Evolutionary conservation across 2,888 invertebrate genomes (phyloP).

Genomic region (Ommatoiulus sabulosus): DNA sequence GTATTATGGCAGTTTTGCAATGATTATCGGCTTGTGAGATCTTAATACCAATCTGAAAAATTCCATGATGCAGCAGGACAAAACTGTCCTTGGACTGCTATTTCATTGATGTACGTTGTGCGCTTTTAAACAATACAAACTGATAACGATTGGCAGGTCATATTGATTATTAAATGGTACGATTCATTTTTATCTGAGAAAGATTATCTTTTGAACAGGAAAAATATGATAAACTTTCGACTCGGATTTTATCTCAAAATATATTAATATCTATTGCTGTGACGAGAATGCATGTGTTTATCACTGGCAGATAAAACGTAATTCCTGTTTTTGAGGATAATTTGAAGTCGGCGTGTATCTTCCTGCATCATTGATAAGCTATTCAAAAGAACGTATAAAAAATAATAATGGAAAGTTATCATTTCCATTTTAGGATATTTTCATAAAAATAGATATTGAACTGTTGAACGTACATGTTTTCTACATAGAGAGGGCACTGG

Average conservation of each 20-base stretch:
- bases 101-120: background rate
- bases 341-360: background rate
- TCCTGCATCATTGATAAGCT: background rate
- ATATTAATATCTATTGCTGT: background rate
- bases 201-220: background rate
- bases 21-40: background rate
- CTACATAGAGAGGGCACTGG: too few species aligned
- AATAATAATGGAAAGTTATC: too few species aligned
- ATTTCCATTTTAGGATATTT: too few species aligned
- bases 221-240: background rate
- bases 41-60: background rate
- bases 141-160: background rate
- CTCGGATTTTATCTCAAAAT: background rate
- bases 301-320: background rate
- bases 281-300: background rate
- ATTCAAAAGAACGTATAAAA: background rate
- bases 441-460: too few species aligned
- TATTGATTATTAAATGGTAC: background rate
- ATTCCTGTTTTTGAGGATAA: background rate
- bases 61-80: background rate
- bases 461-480: too few species aligned
- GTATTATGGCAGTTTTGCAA: background rate
- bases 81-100: background rate
- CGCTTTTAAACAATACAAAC: background rate
- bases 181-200: background rate